These are phyloP conservation scores for Lepidochitona cinerea DNA, from an alignment of 2,888 invertebrate genomes.

Conservation along the genomic window DNA sequence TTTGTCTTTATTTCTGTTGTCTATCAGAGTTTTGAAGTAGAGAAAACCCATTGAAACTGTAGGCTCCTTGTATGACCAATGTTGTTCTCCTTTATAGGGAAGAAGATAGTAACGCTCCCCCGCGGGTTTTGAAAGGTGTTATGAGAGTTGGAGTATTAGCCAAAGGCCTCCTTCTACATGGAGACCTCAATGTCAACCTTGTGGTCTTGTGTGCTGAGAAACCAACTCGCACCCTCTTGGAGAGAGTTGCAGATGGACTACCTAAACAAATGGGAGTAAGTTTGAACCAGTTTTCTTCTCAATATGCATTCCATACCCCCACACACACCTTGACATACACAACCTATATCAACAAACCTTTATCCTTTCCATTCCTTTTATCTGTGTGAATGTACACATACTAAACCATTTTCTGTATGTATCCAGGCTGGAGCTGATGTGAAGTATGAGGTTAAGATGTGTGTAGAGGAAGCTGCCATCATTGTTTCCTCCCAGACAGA, in stretches of 20 bases:
- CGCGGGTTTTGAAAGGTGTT: slow-evolving; percentile 90
- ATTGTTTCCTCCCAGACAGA: slow-evolving; percentile 83
- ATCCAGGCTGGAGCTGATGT: slow-evolving; percentile 78
- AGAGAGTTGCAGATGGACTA: slow-evolving; percentile 87
- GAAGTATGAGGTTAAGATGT: slow-evolving; percentile 87
- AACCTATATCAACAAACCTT: too few species aligned
- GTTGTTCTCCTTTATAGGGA: slow-evolving; percentile 13
- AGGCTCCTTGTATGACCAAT: too few species aligned
- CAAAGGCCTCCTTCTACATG: slow-evolving; percentile 89
- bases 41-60: too few species aligned
- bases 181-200: slow-evolving; percentile 90
- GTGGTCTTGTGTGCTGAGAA: slow-evolving; percentile 96
- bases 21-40: too few species aligned
- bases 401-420: background rate
- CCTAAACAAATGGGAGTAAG: slow-evolving; percentile 79
- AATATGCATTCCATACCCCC: too few species aligned
- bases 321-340: too few species aligned
- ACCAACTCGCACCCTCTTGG: slow-evolving; percentile 87
- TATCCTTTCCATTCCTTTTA: too few species aligned
- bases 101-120: slow-evolving; percentile 24
- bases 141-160: slow-evolving; percentile 96
- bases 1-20: too few species aligned
- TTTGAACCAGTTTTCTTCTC: too few species aligned
- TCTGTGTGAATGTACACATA: too few species aligned
- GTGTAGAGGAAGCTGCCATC: slow-evolving; percentile 85